Evolutionary conservation across 2,888 invertebrate genomes (phyloP), one percentile per base, ranked within the genome.

Genomic region (Melanargia galathea): DNA sequence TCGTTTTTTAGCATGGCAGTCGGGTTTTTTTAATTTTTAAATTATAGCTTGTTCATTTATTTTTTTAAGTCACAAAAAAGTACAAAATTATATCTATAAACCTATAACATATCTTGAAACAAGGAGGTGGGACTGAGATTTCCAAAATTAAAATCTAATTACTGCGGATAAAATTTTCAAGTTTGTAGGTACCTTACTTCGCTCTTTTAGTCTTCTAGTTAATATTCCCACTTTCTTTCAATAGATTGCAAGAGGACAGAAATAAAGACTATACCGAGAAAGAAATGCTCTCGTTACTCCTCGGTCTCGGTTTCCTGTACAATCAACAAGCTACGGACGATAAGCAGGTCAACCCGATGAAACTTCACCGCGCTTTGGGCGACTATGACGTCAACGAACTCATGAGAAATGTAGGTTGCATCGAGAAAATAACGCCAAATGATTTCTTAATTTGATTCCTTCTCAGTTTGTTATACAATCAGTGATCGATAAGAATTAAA

Each of bases 351-450:
- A 73, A 83, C 3, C 73, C 82, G 0, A 63, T 76, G 51, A 66
- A 79, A 54, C 80, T 92, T 26, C 92, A 92, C 67, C 60, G 75
- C 0, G 83, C 82, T 54, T 72, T 92, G 49, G 90, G 92, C 1
- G 74, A 85, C 8, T 92, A 92, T 68, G 81, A 90, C 48, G 82
- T 86, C 30, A 83, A 86, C 51, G 80, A 81, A 33, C 75, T 92
- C 10, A 77, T 92, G 79, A 76, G 75, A 69, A 79, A 74, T 64
- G 92, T 92, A 76, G 57, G 84, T 38, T 26, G 13, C 48, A 58
- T 1, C 10, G 48, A 18, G 43, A 16, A 16, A 51, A 10, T 52
- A 26, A 49, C 18, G 33, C 5, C 10, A 33, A 35, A 35, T 33
- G 16, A 11, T 51, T 10, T 30, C 7, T 26, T 49, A 16, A 10